Base-by-base conservation (phyloP, 2,797 vertebrate species). In the Fundulus diaphanus region DNA sequence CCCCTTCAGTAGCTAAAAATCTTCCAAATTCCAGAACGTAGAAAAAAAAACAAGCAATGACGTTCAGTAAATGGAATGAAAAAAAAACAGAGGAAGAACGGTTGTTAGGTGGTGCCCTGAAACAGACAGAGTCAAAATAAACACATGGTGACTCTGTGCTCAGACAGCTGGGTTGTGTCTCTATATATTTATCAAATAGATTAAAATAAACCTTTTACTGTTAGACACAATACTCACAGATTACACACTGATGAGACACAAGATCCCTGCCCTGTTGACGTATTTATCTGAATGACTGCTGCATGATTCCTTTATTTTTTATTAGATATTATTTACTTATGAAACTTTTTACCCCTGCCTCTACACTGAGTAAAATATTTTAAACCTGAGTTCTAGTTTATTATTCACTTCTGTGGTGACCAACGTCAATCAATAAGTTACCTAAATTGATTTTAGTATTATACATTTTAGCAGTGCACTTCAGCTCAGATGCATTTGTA, bases 211-310 rank as follows among this genome's bases (percentile, higher is more conserved):
- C 4, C 24, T 65, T n/a, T 40, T 61, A 5, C 18, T 2, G 42
- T 76, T 65, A 74, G 11, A 86, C 81, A 77, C 16, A 31, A 18
- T 72, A 79, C 79, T 18, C 59, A 24, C 7, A 44, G 35, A 63
- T 76, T 13, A 44, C 59, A 48, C 29, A 37, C 13, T 24, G 11
- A 70, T 52, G 72, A 72, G 24, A 35, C 49, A 70, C 51, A 0
- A 12, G 0, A 16, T 22, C 49, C 74, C 54, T 68, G 9, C 68
- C 71, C 12, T 9, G 56, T n/a, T 75, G 70, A 76, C 63, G 0
- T 3, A 54, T 0, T 24, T 24, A 7, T 12, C 3, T 24, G 3
- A 51, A 42, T 51, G 51, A 51, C 56, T 33, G 0, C 29, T 0
- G 9, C 42, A 72, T 80, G 73, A 24, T 63, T 74, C n/a, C n/a